Evolutionary conservation across 2,113 vertebrate species (phyloP), one percentile per base, ranked within the genome.

Genomic region (Pelmatolapia mariae): DNA sequence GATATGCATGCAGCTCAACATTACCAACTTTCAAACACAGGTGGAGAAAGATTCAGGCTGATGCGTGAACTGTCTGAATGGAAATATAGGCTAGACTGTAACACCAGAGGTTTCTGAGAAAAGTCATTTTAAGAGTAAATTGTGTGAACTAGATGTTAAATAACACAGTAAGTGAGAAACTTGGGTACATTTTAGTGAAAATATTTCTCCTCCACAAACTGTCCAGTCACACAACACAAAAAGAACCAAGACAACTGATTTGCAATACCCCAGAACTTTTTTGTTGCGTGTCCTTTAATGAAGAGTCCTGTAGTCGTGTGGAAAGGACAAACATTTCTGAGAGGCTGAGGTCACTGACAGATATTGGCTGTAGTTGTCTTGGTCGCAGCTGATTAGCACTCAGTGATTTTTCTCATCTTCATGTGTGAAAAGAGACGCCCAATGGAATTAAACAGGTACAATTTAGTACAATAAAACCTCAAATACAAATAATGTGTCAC

Each of bases 201-300:
- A 29, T 29, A 47, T 19, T 47, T 19, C 9, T 76, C 6, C 22
- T 76, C 40, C 24, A 76, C 24, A 47, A 76, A 76, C 40, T 18
- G 0, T 47, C 24, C 43, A 50, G 26, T 50, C 71, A 47, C 71
- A 31, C 71, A 8, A 50, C 43, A 19, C 71, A 78, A 76, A 29
- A 76, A 76, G 16, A 50, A 7, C 40, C 4, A 45, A 47, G 40
- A 0, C 22, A 18, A 76, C 4, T 29, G 40, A 29, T 73, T 73
- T 45, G 10, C 6, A 47, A 19, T 29, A 29, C 71, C 2, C 15
- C 24, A 47, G 5, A 76, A 76, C 9, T 5, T 47, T 38, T 76
- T 76, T 47, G 71, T 29, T 0, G 13, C 2, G 0, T 47, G 40
- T 29, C 71, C 43, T 78, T 1, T 31, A 50, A 50, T 31, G 43